Conservation (phyloP, 2,888 invertebrate species). For the Euproctis similis region DNA sequence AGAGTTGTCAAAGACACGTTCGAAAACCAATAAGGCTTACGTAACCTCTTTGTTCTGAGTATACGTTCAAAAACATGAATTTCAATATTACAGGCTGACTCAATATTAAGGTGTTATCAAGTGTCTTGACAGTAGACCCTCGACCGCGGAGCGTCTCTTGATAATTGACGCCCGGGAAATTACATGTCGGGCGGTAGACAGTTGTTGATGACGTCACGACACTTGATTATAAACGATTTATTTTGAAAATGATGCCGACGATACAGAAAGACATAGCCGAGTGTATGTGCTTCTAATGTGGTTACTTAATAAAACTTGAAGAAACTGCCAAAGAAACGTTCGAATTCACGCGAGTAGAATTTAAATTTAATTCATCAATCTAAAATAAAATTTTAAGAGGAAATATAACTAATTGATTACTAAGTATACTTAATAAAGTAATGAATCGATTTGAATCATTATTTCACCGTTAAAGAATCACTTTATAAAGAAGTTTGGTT, state of each 20-base stretch:
- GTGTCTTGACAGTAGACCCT: conserved; percentile 51
- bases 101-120: conserved; percentile 55
- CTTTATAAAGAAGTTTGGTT: too few species aligned
- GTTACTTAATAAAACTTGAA: conserved; percentile 21
- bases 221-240: conserved; percentile 74
- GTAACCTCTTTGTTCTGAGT: conserved; percentile 6
- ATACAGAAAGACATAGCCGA: conserved; percentile 20
- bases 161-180: conserved; percentile 74
- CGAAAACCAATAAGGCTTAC: too few species aligned
- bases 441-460: too few species aligned
- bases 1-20: too few species aligned
- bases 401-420: too few species aligned
- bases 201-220: conserved; percentile 72
- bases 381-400: too few species aligned
- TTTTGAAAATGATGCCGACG: conserved; percentile 49
- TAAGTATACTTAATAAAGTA: too few species aligned
- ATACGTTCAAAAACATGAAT: conserved; percentile 16
- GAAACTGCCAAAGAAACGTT: conserved; percentile 2
- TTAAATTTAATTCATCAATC: too few species aligned
- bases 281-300: conserved; percentile 16
- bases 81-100: conserved; percentile 22
- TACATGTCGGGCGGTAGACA: conserved; percentile 70
- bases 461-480: too few species aligned
- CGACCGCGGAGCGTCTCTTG: conserved; percentile 53
- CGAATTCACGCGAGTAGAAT: too few species aligned